phyloP scores from a whole-genome alignment of 2,888 invertebrate genomes.

The Eristalis tenax region DNA sequence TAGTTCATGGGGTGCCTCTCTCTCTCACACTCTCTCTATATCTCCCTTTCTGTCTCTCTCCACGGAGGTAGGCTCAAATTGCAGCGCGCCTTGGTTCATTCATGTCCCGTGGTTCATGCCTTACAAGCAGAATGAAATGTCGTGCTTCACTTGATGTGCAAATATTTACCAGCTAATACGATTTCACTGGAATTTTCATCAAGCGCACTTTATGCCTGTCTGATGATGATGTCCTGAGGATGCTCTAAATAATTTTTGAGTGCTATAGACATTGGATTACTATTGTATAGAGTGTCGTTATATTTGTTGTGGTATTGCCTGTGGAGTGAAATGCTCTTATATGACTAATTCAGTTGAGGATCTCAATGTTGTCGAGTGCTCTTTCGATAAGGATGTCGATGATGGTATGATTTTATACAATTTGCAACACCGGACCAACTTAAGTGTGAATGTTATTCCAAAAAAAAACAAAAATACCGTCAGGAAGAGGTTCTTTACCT shows the following conservation, averaged over 20 bases:
- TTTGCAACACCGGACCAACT: too few species aligned
- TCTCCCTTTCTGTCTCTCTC: not conserved
- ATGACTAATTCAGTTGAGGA: constrained; percentile 15
- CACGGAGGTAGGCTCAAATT: not conserved
- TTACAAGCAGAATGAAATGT: constrained; percentile 28
- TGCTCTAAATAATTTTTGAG: constrained; percentile 32
- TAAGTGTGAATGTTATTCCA: too few species aligned
- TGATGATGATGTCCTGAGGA: constrained; percentile 14
- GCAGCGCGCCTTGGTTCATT: constrained; percentile 24
- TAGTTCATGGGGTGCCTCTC: not conserved
- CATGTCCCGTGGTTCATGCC: constrained; percentile 28
- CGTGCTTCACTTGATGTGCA: constrained; percentile 26
- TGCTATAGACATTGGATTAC: not conserved
- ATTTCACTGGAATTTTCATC: constrained; percentile 38
- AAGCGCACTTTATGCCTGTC: constrained; percentile 42
- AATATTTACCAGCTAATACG: constrained; percentile 60
- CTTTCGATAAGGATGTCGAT: not conserved
- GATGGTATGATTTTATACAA: too few species aligned
- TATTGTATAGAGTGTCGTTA: not conserved
- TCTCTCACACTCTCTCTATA: too few species aligned
- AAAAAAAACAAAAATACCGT: too few species aligned
- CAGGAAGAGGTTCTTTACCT: not conserved
- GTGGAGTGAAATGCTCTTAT: not conserved
- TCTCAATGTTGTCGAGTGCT: constrained; percentile 5
- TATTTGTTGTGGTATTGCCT: constrained; percentile 27